Base-by-base conservation (phyloP, 2,113 vertebrate species). In the Campylomormyrus numenius region DNA sequence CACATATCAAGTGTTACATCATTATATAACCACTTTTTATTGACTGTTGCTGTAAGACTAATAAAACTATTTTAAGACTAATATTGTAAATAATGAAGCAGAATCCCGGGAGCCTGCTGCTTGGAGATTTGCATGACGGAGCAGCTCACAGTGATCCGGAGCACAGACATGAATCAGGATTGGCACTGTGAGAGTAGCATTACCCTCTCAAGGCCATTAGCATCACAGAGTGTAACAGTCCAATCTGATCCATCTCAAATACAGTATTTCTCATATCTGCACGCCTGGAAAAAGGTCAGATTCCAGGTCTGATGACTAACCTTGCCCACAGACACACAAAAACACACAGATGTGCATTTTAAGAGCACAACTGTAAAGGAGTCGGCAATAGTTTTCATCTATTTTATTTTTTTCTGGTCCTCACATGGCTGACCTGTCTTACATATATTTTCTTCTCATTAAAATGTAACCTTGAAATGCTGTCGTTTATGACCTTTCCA, bases 401-500 rank as follows among this genome's bases (percentile, higher is more conserved):
- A 11, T 70, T 77, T 77, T n/a, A 31, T 66, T 66, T n/a, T 62
- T 48, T 49, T 49, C 35, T 48, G 35, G 9, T 31, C 70, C 21
- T 49, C 21, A 5, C 53, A 70, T 62, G 70, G 1, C 45, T 50
- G 62, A 77, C n/a, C 66, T 35, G 7, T 21, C 62, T 21, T 35
- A 31, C 77, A 85, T 84, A 58, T 84, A 84, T 58, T 80, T 77
- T 56, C 86, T 58, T 88, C 89, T 91, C 66, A 93, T 93, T 93
- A 93, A 91, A 89, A 90, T 49, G 31, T 89, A 92, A 91, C 88
- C 87, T 91, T 91, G 90, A 92, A 91, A 92, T 88, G 84, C 92
- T 92, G 92, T 93, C 93, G 91, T 89, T 62, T 70, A 48, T 93
- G 93, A 93, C 93, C 93, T 94, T 94, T 85, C 90, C 86, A 89